Evolutionary conservation across 1,140 invertebrate species (phyloP), one percentile per base, ranked within the genome.

Genomic region (Drosophila tsacasi): DNA sequence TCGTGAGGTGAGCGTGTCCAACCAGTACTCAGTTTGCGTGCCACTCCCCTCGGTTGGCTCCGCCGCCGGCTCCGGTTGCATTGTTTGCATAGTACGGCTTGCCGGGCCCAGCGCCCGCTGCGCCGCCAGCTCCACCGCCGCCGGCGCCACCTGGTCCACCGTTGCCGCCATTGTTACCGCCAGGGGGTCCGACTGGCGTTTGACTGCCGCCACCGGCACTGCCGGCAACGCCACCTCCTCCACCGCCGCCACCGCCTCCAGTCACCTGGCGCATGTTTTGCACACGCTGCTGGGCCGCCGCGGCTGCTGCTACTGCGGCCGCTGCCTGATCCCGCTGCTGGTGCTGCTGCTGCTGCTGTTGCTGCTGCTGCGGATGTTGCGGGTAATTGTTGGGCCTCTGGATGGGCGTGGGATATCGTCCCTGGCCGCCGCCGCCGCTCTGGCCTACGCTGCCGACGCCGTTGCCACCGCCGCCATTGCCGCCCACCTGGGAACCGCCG

Each of bases 371-470:
- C 35, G 87, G 91, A 84, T 93, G 92, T 93, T 94, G 77, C 89
- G 94, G 83, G 94, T 93, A 92, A 90, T 94, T 84, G 90, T 93
- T 93, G 82, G 93, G 74, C 87, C 94, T 65, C 89, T 93, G 92
- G 58, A 93, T 93, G 9, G 92, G 92, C 30, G 92, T 90, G 19
- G 92, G 91, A 76, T 93, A 93, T n/a, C 92, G 87, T 68, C 92
- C 92, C 52, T 91, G 92, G 8, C 82, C 74, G 39, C 72, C 81
- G 39, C 72, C 81, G n/a, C 79, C 73, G 15, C 87, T 80, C 12
- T 92, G 87, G 25, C 80, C 85, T 10, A 86, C 77, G 46, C 91
- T 89, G 46, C 86, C 90, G 12, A 89, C 91, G 25, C 81, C 76
- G 15, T 74, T 72, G 42, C 91, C 82, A 46, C 91, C 90, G 12